Conservation (phyloP, 2,888 invertebrate genomes). For the Oxycera nigricornis region DNA sequence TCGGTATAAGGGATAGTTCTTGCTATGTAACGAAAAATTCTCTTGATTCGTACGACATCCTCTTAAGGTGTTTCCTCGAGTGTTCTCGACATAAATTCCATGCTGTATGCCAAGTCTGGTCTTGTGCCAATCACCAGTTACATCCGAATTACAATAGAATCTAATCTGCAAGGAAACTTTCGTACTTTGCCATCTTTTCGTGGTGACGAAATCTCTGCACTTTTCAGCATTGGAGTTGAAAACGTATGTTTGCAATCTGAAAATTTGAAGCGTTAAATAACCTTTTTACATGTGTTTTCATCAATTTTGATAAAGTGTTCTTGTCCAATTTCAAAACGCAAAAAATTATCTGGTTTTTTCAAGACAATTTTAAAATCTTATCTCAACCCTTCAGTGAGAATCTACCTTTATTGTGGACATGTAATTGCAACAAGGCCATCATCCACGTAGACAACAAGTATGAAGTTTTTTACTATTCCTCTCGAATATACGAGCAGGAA, state of each 20-base stretch:
- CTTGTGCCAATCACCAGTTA: background rate
- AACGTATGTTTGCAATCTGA: background rate
- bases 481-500: background rate
- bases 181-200: background rate
- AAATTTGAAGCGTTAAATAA: no score
- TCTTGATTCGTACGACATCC: no score
- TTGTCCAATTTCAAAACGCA: background rate
- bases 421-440: background rate
- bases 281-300: background rate
- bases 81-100: no score
- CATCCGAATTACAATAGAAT: background rate
- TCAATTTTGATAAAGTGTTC: background rate
- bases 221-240: background rate
- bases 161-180: background rate
- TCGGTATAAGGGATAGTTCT: no score
- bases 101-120: no score
- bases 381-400: background rate
- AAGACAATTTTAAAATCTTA: background rate
- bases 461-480: background rate
- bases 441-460: background rate
- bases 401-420: background rate
- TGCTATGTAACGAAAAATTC: no score
- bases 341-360: no score
- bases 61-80: no score
- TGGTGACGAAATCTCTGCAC: background rate